Evolutionary conservation across 1,140 invertebrate genomes (phyloP).

Genomic region (Drosophila paulistorum): DNA sequence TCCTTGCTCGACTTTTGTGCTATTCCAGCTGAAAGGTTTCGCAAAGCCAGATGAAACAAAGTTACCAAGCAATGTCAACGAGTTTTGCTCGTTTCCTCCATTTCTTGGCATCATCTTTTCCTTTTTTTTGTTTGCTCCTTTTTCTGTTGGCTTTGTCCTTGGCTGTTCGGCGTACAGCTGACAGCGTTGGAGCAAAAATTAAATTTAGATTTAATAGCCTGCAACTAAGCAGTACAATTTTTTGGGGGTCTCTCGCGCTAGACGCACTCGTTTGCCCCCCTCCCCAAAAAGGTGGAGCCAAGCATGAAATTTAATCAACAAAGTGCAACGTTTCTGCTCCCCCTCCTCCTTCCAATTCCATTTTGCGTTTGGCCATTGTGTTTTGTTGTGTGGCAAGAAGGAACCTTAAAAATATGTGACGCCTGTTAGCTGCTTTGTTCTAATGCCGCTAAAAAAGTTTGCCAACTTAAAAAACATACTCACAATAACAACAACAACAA

Average conservation of each 20-base stretch:
- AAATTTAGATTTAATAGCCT: constrained; percentile 71
- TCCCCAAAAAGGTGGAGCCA: constrained; percentile 57
- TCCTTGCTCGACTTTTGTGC: constrained; percentile 5
- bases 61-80: constrained; percentile 19
- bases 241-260: constrained; percentile 33
- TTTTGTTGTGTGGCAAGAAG: constrained; percentile 49
- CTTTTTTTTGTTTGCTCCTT: not conserved
- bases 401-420: constrained; percentile 71
- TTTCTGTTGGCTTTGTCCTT: constrained; percentile 36
- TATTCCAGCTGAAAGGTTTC: constrained; percentile 19
- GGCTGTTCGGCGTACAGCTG: constrained; percentile 27
- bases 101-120: constrained; percentile 7
- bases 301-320: constrained; percentile 78
- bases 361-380: constrained; percentile 54
- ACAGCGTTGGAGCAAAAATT: constrained; percentile 57
- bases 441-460: constrained; percentile 43
- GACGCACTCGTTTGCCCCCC: constrained; percentile 39
- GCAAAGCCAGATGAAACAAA: constrained; percentile 17
- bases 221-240: constrained; percentile 47
- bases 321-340: constrained; percentile 61
- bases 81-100: constrained; percentile 1
- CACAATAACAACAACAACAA: constrained; percentile 18
- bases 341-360: not conserved
- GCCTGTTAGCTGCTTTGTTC: constrained; percentile 66
- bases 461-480: constrained; percentile 24